Base-by-base conservation (phyloP, 2,888 invertebrate genomes). In the Hypsopygia costalis region DNA sequence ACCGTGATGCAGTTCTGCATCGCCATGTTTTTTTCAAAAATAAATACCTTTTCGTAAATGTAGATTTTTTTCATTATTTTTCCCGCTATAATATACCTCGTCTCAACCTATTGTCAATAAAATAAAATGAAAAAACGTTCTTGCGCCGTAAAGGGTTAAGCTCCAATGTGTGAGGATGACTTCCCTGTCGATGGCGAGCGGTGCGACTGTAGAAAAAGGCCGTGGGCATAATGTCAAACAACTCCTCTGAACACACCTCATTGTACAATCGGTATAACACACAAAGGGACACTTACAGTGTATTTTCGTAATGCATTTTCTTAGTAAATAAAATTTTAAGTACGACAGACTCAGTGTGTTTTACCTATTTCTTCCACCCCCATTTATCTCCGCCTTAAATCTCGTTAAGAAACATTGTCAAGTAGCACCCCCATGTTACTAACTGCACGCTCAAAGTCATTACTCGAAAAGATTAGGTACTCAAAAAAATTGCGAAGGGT, bases 401-500 rank as follows among this genome's bases (percentile, higher is more conserved):
- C 30, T 36, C 27, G 10, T 11, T 33, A 27, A 33, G 16, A 32
- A 12, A 11, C 32, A 25, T 38, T 33, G 37, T 31, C 31, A 22
- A 22, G 27, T 38, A n/a, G 11, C 32, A 33, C 16, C 38, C 33
- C 11, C 22, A 21, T 30, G 31, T 31, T 38, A 38, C 32, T 35
- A 38, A 35, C 33, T 34, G 10, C 34, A 36, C 35, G 41, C 37
- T 11, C 33, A 33, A 34, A 33, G 45, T 34, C 22, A 38, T 38
- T 32, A 38, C 38, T 32, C 25, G 38, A 27, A 32, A 38, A 38
- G 38, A 38, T 38, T 38, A 38, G 32, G 29, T 49, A 48, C 47
- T 52, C 44, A 48, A 40, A 33, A 34, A 52, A 50, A 55, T 49
- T 48, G 43, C 25, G 36, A 34, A 37, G 38, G 35, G 37, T 36